These are phyloP conservation scores for Trachelus stipa DNA, from an alignment of 2,888 invertebrate species.

Conservation along the genomic window DNA sequence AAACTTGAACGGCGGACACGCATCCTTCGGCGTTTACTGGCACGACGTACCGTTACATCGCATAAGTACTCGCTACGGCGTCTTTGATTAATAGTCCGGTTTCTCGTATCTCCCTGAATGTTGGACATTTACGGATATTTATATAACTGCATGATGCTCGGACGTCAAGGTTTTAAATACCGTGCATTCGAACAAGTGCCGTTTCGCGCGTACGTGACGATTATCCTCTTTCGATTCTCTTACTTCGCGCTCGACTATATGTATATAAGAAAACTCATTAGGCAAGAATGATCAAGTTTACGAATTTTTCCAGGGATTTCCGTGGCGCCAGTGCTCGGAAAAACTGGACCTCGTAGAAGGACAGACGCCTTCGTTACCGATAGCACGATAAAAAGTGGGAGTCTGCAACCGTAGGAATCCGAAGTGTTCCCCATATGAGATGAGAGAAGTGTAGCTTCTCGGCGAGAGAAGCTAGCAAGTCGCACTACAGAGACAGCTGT, in stretches of 20 bases:
- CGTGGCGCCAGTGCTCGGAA: neutral
- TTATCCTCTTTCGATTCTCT: neutral
- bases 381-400: neutral
- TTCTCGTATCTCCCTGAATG: constrained; percentile 42
- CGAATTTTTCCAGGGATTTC: neutral
- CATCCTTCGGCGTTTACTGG: constrained; percentile 45
- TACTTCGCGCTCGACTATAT: neutral
- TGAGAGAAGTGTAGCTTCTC: neutral
- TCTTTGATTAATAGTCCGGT: constrained; percentile 60
- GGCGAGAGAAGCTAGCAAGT: neutral
- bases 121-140: constrained; percentile 58
- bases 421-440: neutral
- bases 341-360: neutral
- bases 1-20: constrained; percentile 44
- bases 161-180: neutral
- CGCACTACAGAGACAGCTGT: neutral
- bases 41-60: constrained; percentile 56
- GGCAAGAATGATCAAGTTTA: neutral
- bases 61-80: constrained; percentile 43
- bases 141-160: constrained; percentile 41
- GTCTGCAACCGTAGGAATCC: neutral
- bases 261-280: neutral
- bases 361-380: neutral
- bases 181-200: neutral
- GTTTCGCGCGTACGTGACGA: neutral